Evolutionary conservation across 2,888 invertebrate species (phyloP), one percentile per base, ranked within the genome.

Genomic region (Melipona beecheii): DNA sequence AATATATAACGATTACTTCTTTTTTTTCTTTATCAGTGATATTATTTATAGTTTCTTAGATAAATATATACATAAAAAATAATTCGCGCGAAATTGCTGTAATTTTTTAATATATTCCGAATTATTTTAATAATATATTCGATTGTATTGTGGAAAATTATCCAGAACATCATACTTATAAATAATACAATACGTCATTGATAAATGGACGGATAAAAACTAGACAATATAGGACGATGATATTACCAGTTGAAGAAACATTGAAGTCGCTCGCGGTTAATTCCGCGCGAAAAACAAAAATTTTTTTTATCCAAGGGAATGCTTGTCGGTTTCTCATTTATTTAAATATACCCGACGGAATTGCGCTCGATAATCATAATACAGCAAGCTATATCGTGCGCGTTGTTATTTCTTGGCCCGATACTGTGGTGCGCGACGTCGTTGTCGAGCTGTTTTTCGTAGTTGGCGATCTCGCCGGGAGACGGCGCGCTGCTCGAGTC

Each of bases 401-500:
- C 86, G 78, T 78, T 75, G 88, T 88, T 84, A 83, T 86, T 89
- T 76, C 81, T 85, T 77, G 80, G 80, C 70, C 76, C 76, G 87
- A 87, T 85, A 87, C 89, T 86, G 81, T 72, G 65, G 66, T 43
- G 70, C 69, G 80, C 70, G 75, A 75, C 79, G 83, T 73, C 62
- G 84, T 78, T 79, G 87, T 80, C 75, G 86, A 78, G 88, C 85
- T 83, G 85, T 86, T 86, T 86, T 66, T 70, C 75, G 72, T 62
- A 84, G 76, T 90, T 89, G 84, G 76, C 84, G 86, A 82, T 88
- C 84, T 81, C 85, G 62, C 81, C 84, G 72, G 31, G 24, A 84
- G 81, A 70, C 72, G 75, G 65, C 81, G 91, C 83, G 73, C 50
- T 75, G 75, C 68, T 90, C 92, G 91, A 93, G 93, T 93, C 93